phyloP scores from a whole-genome alignment of 2,888 invertebrate species.

The Isoperla grammatica region DNA sequence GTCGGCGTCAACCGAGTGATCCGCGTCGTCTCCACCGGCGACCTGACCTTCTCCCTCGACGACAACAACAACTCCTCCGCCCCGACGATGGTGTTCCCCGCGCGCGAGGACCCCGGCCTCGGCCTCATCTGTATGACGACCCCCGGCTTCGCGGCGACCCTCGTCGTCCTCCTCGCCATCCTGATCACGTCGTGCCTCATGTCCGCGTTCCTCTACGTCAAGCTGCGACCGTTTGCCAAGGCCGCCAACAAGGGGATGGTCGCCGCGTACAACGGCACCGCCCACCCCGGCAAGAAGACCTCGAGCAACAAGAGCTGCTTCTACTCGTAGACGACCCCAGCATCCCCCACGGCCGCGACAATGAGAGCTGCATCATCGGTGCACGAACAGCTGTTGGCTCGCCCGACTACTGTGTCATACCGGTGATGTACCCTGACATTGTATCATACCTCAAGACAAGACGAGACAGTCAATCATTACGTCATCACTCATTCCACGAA shows the following conservation, averaged over 20 bases:
- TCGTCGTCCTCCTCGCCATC: slow-evolving; percentile 75
- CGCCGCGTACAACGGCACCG: background rate
- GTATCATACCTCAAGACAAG: background rate
- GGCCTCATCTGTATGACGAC: slow-evolving; percentile 89
- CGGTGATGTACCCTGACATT: slow-evolving; percentile 21
- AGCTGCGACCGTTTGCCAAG: slow-evolving; percentile 46
- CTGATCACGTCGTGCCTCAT: slow-evolving; percentile 78
- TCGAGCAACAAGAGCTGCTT: slow-evolving; percentile 49
- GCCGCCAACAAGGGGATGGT: slow-evolving; percentile 42
- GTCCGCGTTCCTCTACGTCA: slow-evolving; percentile 78
- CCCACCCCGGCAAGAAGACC: slow-evolving; percentile 11
- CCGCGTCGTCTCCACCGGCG: slow-evolving; percentile 86
- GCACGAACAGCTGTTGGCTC: background rate
- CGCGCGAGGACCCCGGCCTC: slow-evolving; percentile 48
- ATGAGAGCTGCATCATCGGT: slow-evolving; percentile 23
- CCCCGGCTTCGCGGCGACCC: slow-evolving; percentile 83
- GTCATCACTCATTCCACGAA: background rate
- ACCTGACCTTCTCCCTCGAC: slow-evolving; percentile 76
- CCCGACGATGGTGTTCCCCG: slow-evolving; percentile 65
- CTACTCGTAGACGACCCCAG: slow-evolving; percentile 54
- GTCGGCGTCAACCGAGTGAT: slow-evolving; percentile 87
- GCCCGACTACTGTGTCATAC: background rate
- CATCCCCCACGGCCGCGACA: background rate
- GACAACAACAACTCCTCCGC: slow-evolving; percentile 55
- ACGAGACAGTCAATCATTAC: background rate